Conservation (phyloP, 2,888 invertebrate species). For the Rhingia campestris region DNA sequence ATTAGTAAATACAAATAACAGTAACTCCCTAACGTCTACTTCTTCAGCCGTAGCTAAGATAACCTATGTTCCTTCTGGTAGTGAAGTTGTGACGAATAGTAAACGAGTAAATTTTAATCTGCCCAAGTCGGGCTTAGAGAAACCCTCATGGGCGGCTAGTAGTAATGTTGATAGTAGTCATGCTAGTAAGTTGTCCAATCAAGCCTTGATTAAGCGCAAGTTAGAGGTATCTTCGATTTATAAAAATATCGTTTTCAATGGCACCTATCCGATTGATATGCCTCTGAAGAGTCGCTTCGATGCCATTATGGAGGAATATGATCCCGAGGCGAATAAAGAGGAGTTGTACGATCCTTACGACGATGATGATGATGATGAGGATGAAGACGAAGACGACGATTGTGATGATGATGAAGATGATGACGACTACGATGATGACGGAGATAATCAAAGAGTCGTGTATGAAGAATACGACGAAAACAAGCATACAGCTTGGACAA, state of each 20-base stretch:
- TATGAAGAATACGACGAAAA: constrained; percentile 75
- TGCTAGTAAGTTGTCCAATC: constrained; percentile 25
- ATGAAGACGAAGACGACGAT: constrained; percentile 76
- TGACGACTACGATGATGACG: constrained; percentile 75
- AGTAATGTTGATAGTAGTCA: constrained; percentile 37
- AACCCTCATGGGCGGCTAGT: constrained; percentile 20
- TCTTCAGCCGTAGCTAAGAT: constrained; percentile 55
- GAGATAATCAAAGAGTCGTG: constrained; percentile 60
- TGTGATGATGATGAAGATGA: constrained; percentile 74
- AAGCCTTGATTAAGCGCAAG: constrained; percentile 41
- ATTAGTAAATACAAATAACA: constrained; percentile 47
- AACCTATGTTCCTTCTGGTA: constrained; percentile 54
- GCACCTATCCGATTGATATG: constrained; percentile 93
- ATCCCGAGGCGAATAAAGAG: constrained; percentile 78
- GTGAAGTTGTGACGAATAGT: constrained; percentile 52
- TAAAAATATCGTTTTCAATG: constrained; percentile 88
- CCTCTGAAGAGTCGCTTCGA: constrained; percentile 83
- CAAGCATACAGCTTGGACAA: constrained; percentile 80
- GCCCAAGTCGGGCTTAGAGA: constrained; percentile 9
- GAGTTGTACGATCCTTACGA: constrained; percentile 46
- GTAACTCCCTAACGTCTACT: constrained; percentile 27
- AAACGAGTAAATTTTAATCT: constrained; percentile 68
- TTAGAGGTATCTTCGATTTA: constrained; percentile 42
- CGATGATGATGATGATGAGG: constrained; percentile 75
- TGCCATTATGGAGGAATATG: constrained; percentile 75